Conservation (phyloP, 2,888 invertebrate genomes). For the Synanthedon andrenaeformis region DNA sequence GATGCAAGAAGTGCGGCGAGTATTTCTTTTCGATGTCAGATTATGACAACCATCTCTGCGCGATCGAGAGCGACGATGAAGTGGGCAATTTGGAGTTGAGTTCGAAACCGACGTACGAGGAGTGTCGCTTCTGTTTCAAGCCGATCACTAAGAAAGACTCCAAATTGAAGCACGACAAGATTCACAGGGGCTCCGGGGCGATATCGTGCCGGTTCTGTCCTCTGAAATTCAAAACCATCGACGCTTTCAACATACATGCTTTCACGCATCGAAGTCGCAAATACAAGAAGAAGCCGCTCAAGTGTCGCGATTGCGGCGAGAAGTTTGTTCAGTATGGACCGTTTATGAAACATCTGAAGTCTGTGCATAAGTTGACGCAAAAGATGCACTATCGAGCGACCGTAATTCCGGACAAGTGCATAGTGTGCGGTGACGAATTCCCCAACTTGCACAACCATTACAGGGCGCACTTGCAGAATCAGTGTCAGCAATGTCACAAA, state of each 20-base stretch:
- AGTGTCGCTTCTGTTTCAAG: slow-evolving; percentile 63
- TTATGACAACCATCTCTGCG: slow-evolving; percentile 54
- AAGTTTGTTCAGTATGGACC: slow-evolving; percentile 57
- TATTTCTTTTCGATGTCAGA: slow-evolving; percentile 53
- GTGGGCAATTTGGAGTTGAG: slow-evolving; percentile 15
- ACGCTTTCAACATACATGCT: slow-evolving; percentile 60
- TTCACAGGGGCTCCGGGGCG: slow-evolving; percentile 52
- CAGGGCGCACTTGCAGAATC: slow-evolving; percentile 70
- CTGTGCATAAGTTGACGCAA: slow-evolving; percentile 42
- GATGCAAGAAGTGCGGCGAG: slow-evolving; percentile 58
- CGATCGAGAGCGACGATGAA: slow-evolving; percentile 58
- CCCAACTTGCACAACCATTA: slow-evolving; percentile 73
- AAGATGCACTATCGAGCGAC: slow-evolving; percentile 53
- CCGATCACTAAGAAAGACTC: slow-evolving; percentile 46
- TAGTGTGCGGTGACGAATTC: slow-evolving; percentile 70
- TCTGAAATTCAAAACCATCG: slow-evolving; percentile 60
- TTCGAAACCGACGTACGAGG: slow-evolving; percentile 36
- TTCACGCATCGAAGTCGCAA: slow-evolving; percentile 60
- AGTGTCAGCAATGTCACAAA: slow-evolving; percentile 58
- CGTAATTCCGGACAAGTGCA: slow-evolving; percentile 67
- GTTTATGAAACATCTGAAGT: slow-evolving; percentile 55
- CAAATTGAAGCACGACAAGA: slow-evolving; percentile 40
- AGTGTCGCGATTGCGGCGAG: slow-evolving; percentile 52
- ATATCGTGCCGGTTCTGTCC: slow-evolving; percentile 63
- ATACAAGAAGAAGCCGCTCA: slow-evolving; percentile 55